Evolutionary conservation across 2,888 invertebrate species (phyloP), one percentile per base, ranked within the genome.

Genomic region (Allacma fusca): DNA sequence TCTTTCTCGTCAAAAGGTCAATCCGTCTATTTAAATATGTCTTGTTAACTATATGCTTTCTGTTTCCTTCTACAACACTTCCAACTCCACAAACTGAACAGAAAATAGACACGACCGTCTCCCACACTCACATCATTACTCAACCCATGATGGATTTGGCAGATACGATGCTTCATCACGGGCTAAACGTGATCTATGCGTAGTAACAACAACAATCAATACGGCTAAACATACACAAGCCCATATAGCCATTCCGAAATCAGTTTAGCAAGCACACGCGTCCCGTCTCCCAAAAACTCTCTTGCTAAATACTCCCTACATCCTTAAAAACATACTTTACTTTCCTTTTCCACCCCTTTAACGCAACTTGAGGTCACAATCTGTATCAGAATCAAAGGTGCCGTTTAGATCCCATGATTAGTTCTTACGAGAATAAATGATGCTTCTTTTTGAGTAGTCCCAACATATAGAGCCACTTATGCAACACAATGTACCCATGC

Each of bases 21-120:
- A 72, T 72, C 72, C 72, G 59, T 72, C 72, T 72, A 72, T 72
- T 59, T 72, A 71, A 72, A 72, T 59, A 29, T 72, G 72, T 59
- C 72, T 72, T 72, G 72, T 72, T 72, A 72, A 59, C 50, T 23
- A 23, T 59, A 28, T 29, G 12, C 59, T 50, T 29, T 21, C 50
- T 26, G 12, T 24, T 26, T 26, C 28, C 28, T 71, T 23, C 44
- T 44, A 16, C 69, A 24, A 44, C 21, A 69, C 23, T n/a, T 19
- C 19, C 16, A 50, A 19, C 50, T 50, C 16, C 34, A 34, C 9
- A 34, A 34, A 34, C 34, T 4, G 34, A 34, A 34, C 34, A 34
- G 5, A 34, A 34, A 34, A 34, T 34, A 34, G 34, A 34, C 34
- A 34, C 34, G 34, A 34, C 34, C 19, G 1, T 50, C 50, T 16